Base-by-base conservation (phyloP, 1,140 invertebrate genomes). In the Oncopeltus fasciatus region DNA sequence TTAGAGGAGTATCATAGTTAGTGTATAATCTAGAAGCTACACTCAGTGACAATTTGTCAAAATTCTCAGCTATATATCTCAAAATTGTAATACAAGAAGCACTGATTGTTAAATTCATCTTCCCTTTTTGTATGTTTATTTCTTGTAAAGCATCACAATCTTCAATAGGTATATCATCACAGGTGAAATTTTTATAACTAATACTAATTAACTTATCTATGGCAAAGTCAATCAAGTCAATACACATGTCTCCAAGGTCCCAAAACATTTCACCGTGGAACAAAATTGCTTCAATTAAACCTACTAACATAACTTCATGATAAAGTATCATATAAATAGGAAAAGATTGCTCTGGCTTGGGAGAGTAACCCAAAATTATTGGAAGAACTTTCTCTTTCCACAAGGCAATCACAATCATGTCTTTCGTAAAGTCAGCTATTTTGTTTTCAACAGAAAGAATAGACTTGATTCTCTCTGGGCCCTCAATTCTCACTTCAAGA, bases 361-460 rank as follows among this genome's bases (percentile, higher is more conserved):
- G 77, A 65, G 82, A 77, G 21, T 82, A 68, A 68, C 83, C 78
- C 12, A 88, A 68, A n/a, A 91, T 73, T 70, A 82, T 72, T 2
- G 85, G 85, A 63, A 87, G 80, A 27, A 89, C 78, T 68, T 86
- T 84, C 38, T 81, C 73, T 63, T 85, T 86, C 87, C 88, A 91
- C 38, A 90, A 72, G 67, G 81, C 80, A 38, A 88, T 80, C 70
- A 84, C 81, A 64, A 88, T 86, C 0, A 84, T 82, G 75, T 90
- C 87, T 64, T 86, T 79, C 43, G 90, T 79, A 33, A 91, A 71
- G 29, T 16, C 26, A n/a, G 57, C 47, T n/a, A 59, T 18, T 18
- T 59, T 63, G 43, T 43, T 43, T 26, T 59, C 12, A 11, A 16
- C 27, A 2, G 29, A 18, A 20, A 86, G 67, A 1, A 80, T 77